Conservation (phyloP, 2,113 vertebrate genomes). For the Scatophagus argus region DNA sequence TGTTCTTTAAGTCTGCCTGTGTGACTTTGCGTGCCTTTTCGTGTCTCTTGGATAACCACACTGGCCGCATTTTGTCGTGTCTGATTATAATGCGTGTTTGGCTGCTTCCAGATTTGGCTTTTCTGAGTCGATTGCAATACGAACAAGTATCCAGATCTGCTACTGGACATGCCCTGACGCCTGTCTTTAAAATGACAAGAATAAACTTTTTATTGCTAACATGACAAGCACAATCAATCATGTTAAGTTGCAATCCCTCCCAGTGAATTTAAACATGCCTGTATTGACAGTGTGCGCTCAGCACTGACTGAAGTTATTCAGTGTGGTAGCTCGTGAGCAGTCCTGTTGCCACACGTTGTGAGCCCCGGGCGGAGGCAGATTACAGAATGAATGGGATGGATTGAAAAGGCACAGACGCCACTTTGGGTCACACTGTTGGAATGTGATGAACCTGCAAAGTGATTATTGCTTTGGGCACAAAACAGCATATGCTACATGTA, state of each 20-base stretch:
- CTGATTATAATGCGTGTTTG: neutral
- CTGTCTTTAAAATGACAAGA: neutral
- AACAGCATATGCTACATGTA: constrained; percentile 16
- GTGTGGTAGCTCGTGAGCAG: neutral
- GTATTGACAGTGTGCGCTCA: constrained; percentile 24
- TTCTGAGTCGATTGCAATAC: constrained; percentile 9
- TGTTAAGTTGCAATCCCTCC: neutral
- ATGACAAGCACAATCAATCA: neutral
- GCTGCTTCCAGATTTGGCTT: constrained; percentile 1
- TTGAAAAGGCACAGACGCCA: constrained; percentile 65
- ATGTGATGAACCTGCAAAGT: constrained; percentile 84
- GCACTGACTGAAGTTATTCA: constrained; percentile 27
- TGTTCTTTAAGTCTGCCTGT: neutral
- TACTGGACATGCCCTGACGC: neutral
- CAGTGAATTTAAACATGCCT: constrained; percentile 22
- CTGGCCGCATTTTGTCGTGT: constrained; percentile 23
- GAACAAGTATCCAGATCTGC: neutral
- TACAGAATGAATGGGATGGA: constrained; percentile 73
- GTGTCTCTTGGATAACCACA: constrained; percentile 13
- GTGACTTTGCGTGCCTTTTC: neutral
- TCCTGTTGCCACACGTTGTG: constrained; percentile 45
- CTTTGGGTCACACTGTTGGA: constrained; percentile 76
- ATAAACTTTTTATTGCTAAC: neutral
- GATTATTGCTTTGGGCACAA: constrained; percentile 60
- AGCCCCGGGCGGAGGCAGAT: constrained; percentile 62